phyloP scores from a whole-genome alignment of 2,888 invertebrate species.

The Dioctria rufipes region DNA sequence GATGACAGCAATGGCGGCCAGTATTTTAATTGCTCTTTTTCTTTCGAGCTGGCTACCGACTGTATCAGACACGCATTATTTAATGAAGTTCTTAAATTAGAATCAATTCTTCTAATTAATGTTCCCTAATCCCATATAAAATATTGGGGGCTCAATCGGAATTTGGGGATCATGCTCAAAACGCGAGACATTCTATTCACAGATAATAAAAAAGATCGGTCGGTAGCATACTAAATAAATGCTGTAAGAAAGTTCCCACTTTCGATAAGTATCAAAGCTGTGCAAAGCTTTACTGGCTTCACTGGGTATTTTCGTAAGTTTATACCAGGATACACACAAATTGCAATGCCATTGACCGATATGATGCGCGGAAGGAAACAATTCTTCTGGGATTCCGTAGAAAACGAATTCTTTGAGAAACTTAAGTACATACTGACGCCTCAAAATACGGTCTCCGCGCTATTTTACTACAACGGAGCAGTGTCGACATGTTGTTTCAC shows the following conservation, averaged over 20 bases:
- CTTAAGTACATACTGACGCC: conserved; percentile 37
- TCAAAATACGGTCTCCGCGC: conserved; percentile 59
- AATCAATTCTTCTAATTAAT: no score
- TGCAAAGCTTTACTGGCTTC: conserved; percentile 62
- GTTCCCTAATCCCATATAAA: no score
- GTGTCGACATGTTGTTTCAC: no score
- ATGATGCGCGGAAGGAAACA: background rate
- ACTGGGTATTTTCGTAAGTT: conserved; percentile 57
- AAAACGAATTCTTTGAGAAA: conserved; percentile 6
- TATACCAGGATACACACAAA: conserved; percentile 61
- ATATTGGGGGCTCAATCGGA: no score
- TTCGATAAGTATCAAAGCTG: conserved; percentile 58
- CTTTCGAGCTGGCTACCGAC: no score
- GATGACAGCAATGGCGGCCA: no score
- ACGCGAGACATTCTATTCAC: no score
- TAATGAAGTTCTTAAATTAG: no score
- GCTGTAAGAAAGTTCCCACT: conserved; percentile 59
- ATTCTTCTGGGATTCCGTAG: conserved; percentile 49
- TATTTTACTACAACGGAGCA: conserved; percentile 58
- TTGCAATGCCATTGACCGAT: conserved; percentile 7
- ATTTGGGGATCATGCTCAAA: no score
- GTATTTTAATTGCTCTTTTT: no score
- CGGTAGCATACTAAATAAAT: no score
- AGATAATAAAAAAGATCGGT: conserved; percentile 60
- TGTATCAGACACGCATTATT: no score